These are phyloP conservation scores for Diploptera punctata DNA, from an alignment of 2,888 invertebrate species.

Conservation along the genomic window DNA sequence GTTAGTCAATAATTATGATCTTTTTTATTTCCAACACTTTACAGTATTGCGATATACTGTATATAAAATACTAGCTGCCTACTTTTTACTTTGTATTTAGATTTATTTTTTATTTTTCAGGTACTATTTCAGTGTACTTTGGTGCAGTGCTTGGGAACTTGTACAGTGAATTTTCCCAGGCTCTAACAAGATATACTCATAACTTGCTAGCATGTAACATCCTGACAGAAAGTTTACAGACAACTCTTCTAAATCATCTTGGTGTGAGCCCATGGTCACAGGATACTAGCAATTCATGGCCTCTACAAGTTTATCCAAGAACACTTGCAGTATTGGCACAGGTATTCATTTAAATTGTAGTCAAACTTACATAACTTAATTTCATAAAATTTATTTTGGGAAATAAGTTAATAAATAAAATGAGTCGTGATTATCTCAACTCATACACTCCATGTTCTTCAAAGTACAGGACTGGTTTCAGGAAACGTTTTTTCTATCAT, in stretches of 20 bases:
- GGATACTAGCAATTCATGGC: slow-evolving; percentile 71
- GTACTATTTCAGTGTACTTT: slow-evolving; percentile 77
- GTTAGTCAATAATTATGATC: no score
- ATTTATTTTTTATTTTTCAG: slow-evolving; percentile 51
- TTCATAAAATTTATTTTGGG: no score
- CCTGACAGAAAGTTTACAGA: slow-evolving; percentile 71
- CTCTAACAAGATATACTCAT: slow-evolving; percentile 80
- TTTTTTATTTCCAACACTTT: no score
- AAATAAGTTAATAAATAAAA: no score
- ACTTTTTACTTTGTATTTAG: background rate
- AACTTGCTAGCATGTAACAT: slow-evolving; percentile 77
- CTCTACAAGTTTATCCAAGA: slow-evolving; percentile 78
- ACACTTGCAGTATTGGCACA: slow-evolving; percentile 84
- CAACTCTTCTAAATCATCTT: slow-evolving; percentile 73
- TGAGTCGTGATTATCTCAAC: no score
- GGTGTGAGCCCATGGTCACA: slow-evolving; percentile 76
- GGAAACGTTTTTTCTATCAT: no score
- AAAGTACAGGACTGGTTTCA: no score
- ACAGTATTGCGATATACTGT: no score
- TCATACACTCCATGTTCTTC: no score
- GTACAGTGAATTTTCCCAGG: slow-evolving; percentile 78
- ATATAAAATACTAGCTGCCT: no score
- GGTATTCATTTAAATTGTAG: no score
- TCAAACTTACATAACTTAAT: no score
- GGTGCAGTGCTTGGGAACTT: slow-evolving; percentile 72